Base-by-base conservation (phyloP, 2,113 vertebrate genomes). In the Lamprotornis superbus region DNA sequence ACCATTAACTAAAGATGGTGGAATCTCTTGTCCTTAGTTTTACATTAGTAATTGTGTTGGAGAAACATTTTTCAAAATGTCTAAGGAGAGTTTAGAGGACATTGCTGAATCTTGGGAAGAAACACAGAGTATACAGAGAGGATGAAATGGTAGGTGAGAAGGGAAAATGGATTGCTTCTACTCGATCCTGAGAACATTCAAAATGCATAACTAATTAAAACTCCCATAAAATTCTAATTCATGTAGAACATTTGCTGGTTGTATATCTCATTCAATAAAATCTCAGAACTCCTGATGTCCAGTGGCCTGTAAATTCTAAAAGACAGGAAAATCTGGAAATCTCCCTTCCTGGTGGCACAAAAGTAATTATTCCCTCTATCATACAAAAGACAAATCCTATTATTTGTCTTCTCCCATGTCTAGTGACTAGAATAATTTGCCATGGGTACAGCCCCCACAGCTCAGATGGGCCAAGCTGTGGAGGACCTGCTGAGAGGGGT, bases 281-380 rank as follows among this genome's bases (percentile, higher is more conserved):
- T 83, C 47, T 83, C 75, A 77, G 82, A 88, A 94, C 30, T 65
- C 18, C 52, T 74, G 35, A 30, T 73, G 53, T 47, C 39, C 55
- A 77, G 33, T 52, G 63, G 25, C 28, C 42, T 83, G n/a, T 68
- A 88, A 78, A 83, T 90, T 94, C 35, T 86, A 94, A 95, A 89
- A 88, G 63, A 73, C 4, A 9, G 22, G n/a, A 71, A 79, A 92
- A 85, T 39, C 7, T 2, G 5, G 59, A 14, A 70, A 71, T 55
- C 2, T 2, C 10, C 7, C 16, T 87, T 16, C 56, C 6, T 18
- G 18, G 13, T 61, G 42, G 50, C 15, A 52, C 16, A 80, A 80
- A 68, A 20, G 7, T 67, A 19, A 42, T 40, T 59, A 52, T 75
- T 85, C 4, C 19, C 24, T 56, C 57, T 76, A 33, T 33, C 25